Evolutionary conservation across 2,888 invertebrate genomes (phyloP), one percentile per base, ranked within the genome.

Genomic region (Leptopterna dolabrata): DNA sequence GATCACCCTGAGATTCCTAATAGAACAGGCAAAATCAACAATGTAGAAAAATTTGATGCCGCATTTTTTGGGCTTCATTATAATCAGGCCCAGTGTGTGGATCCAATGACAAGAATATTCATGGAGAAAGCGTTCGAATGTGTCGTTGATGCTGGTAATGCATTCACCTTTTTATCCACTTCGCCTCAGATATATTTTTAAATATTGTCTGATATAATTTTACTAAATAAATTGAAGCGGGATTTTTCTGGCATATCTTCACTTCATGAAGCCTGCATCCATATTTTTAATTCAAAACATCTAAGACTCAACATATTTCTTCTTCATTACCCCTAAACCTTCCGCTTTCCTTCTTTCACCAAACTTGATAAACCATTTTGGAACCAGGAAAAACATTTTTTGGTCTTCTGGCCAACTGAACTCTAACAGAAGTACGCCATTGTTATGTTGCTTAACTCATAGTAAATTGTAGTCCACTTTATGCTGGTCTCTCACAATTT

Each of bases 101-200:
- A 96, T 91, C 96, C 96, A 0, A 95, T 96, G 93, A 95, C 96
- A 90, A 93, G 97, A 89, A 93, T 96, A 87, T 92, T 97, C 82
- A 92, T 97, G 89, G 97, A 96, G 91, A 94, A 95, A 86, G 94
- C 96, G 0, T 96, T 95, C 90, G 97, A 96, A 91, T 95, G 95
- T 86, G 94, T 96, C 24, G 93, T 96, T 87, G 96, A 97, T 93
- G 94, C 96, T 89, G 94, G 94, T 91, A 90, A 83, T 41, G 11
- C n/a, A n/a, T n/a, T n/a, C n/a, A n/a, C n/a, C n/a, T n/a, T n/a
- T n/a, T n/a, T n/a, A 6, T 47, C 24, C 19, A 9, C 4, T 1
- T 9, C 19, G 29, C 29, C 6, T 9, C 11, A 6, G 1, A 14
- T 71, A 24, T 2, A 4, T 71, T n/a, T 6, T 55, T 55, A 6